phyloP scores from a whole-genome alignment of 35 echinoderm and acorn worm genomes.

The Heliocidaris erythrogramma region DNA sequence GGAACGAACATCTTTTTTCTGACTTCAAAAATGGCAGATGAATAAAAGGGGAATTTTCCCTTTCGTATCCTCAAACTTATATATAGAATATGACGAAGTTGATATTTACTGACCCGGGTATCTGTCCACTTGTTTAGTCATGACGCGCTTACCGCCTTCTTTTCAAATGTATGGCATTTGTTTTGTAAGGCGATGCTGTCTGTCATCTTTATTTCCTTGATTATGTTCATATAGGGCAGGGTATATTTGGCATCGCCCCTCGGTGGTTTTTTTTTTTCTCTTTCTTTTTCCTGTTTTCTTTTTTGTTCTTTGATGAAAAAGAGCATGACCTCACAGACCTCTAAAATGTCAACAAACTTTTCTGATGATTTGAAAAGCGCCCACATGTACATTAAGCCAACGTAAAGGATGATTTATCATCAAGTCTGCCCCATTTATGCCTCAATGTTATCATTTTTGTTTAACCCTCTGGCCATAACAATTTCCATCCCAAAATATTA shows the following conservation, averaged over 20 bases:
- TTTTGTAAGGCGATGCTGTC: not conserved
- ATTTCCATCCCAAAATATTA: too few relatives aligned
- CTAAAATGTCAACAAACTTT: too few relatives aligned
- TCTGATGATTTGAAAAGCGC: too few relatives aligned
- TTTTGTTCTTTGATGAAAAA: too few relatives aligned
- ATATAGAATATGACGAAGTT: not conserved
- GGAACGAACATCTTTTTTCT: not conserved
- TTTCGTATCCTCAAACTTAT: not conserved
- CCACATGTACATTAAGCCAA: too few relatives aligned
- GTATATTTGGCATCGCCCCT: not conserved
- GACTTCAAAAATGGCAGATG: not conserved
- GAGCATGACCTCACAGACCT: too few relatives aligned
- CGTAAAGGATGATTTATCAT: too few relatives aligned
- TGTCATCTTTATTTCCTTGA: constrained; percentile 11
- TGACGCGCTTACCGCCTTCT: not conserved
- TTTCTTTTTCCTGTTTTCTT: too few relatives aligned
- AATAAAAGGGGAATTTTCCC: not conserved
- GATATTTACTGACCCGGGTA: not conserved
- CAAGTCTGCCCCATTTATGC: too few relatives aligned
- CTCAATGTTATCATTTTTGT: too few relatives aligned
- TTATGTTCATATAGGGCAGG: not conserved
- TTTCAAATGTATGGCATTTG: not conserved
- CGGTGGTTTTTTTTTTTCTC: too few relatives aligned
- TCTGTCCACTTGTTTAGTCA: not conserved
- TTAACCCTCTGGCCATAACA: too few relatives aligned